These are phyloP conservation scores for Andrena haemorrhoa DNA, from an alignment of 2,888 invertebrate species.

Conservation along the genomic window DNA sequence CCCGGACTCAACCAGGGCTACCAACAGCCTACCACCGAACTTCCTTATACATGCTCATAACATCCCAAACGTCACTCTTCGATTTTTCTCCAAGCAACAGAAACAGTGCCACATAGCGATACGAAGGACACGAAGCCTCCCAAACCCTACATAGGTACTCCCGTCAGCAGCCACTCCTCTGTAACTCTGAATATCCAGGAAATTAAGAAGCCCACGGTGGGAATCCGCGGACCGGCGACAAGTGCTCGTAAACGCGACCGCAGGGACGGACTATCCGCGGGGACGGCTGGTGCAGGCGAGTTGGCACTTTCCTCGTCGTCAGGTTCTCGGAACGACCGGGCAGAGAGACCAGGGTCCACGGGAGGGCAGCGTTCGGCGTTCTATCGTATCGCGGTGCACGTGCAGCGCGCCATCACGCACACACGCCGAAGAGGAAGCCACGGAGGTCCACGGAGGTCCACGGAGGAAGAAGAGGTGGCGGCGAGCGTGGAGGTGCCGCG, in stretches of 20 bases:
- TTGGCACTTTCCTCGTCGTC: constrained; percentile 61
- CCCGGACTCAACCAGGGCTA: too few species aligned
- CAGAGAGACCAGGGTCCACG: constrained; percentile 34
- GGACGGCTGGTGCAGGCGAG: constrained; percentile 31
- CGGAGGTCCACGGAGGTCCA: constrained; percentile 14
- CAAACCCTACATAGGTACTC: too few species aligned
- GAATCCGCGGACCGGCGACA: not conserved
- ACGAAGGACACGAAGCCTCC: too few species aligned
- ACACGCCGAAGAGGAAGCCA: constrained; percentile 13
- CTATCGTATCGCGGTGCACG: constrained; percentile 52
- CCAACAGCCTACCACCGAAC: too few species aligned
- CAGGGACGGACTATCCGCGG: not conserved
- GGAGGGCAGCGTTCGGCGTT: constrained; percentile 51
- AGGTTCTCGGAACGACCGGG: constrained; percentile 56
- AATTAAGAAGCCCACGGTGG: not conserved
- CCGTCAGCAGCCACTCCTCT: too few species aligned
- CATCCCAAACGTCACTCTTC: too few species aligned
- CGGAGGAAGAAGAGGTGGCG: constrained; percentile 8
- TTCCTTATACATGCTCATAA: too few species aligned
- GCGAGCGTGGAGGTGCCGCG: not conserved
- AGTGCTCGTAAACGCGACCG: constrained; percentile 8
- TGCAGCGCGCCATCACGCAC: constrained; percentile 53
- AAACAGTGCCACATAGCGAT: too few species aligned
- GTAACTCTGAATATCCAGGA: not conserved
- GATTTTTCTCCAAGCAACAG: too few species aligned